A percentile compares a stretch with the other conserved stretches of the same genome.
phyloP scores from a whole-genome alignment of 2,113 vertebrate genomes.

The Fregetta grallaria region DNA sequence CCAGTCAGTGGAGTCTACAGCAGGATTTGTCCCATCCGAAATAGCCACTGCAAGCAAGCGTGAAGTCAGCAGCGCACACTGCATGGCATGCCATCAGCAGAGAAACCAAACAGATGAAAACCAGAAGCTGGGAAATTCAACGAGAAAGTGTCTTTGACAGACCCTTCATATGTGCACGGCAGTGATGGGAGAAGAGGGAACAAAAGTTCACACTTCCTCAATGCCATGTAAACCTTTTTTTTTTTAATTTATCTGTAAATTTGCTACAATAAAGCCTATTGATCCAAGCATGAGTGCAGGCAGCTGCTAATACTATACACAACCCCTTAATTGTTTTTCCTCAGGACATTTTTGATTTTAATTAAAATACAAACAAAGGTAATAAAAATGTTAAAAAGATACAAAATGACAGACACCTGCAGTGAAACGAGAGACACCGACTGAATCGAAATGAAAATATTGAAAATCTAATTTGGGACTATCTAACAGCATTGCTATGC shows the following conservation, averaged over 20 bases:
- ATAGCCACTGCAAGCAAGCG: not conserved
- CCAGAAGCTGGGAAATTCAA: not conserved
- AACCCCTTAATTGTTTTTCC: not conserved
- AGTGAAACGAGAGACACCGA: not conserved
- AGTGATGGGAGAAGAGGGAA: not conserved
- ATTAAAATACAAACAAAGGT: slow-evolving; percentile 1
- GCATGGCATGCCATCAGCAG: not conserved
- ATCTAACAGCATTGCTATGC: not conserved
- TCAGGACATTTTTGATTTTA: not conserved
- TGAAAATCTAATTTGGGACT: not conserved
- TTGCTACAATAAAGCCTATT: not conserved
- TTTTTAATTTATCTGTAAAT: not conserved
- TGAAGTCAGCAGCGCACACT: not conserved
- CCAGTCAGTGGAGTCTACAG: not conserved
- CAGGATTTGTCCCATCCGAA: not conserved
- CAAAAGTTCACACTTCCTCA: not conserved
- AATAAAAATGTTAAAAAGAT: not conserved
- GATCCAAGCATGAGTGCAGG: not conserved
- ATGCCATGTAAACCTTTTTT: not conserved
- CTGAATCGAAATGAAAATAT: not conserved
- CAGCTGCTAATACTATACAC: not conserved
- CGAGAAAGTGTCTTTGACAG: not conserved
- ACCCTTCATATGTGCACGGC: not conserved
- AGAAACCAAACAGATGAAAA: not conserved
- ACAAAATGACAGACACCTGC: not conserved